Base-by-base conservation (phyloP, 2,797 vertebrate genomes). In the Arctocebus calabarensis region DNA sequence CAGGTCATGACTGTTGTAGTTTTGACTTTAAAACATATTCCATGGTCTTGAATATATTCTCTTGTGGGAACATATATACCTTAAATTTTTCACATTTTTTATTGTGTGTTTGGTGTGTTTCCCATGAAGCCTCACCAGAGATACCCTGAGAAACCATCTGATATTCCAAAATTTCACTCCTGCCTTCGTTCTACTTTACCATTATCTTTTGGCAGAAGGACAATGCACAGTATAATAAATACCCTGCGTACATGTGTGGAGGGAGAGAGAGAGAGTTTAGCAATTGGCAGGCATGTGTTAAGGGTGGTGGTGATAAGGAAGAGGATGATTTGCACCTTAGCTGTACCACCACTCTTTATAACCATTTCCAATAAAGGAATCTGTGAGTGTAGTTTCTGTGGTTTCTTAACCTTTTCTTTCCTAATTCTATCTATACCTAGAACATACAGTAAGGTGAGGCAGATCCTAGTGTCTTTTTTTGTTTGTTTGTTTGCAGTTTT, bases 391-490 rank as follows among this genome's bases (percentile, higher is more conserved):
- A 91, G 62, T 0, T n/a, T 75, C 5, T 81, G 14, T 89, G n/a
- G 66, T 40, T 74, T 55, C 4, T 37, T 97, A 83, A 34, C 19
- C 4, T 5, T 84, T 88, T 40, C 16, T 20, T 88, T 62, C 81
- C 27, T 82, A 66, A 94, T 61, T 89, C n/a, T 25, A 1, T 83
- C 2, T 3, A 52, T 85, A 64, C 7, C 7, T 70, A 2, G 22
- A 40, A 9, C 68, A 84, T 52, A n/a, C 27, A 9, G 34, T 75
- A 0, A 14, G 68, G 7, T 25, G 6, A 55, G 6, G 5, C 34
- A 70, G 3, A 81, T 61, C 66, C 84, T 20, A 82, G 12, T 3
- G 75, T 87, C 87, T 57, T 75, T 2, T 61, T 45, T 45, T 40
- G 40, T 40, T 40, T 40, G 40, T 40, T 45, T 45, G 8, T 45